phyloP scores from a whole-genome alignment of 2,113 vertebrate genomes.

The Oophaga pumilio region DNA sequence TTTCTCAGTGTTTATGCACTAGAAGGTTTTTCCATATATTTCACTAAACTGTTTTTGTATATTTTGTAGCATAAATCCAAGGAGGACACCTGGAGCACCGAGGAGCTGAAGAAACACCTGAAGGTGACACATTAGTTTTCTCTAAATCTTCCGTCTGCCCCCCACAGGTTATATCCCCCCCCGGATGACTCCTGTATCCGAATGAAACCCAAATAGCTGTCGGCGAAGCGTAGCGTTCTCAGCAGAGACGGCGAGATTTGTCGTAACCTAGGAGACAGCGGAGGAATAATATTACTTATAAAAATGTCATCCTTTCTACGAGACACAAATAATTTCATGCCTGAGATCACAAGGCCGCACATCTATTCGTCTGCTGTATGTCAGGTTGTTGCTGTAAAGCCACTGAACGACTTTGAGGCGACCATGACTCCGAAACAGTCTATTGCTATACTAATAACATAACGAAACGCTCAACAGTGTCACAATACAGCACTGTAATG shows the following conservation, averaged over 20 bases:
- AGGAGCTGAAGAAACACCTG: constrained; percentile 85
- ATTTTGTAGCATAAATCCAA: constrained; percentile 69
- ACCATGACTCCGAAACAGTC: not conserved
- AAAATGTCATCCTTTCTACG: not conserved
- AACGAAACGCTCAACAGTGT: too few species aligned
- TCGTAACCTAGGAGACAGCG: constrained; percentile 17
- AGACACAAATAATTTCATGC: not conserved
- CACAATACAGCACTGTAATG: too few species aligned
- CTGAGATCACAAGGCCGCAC: not conserved
- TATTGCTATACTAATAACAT: not conserved
- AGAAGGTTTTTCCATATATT: not conserved
- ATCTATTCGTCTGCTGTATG: constrained; percentile 4
- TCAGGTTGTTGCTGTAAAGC: not conserved
- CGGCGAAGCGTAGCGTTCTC: not conserved
- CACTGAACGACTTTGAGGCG: not conserved
- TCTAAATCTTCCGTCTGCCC: not conserved
- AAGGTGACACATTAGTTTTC: constrained; percentile 68
- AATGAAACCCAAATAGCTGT: not conserved
- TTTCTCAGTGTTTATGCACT: too few species aligned
- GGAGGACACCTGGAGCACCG: constrained; percentile 93
- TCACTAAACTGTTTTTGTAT: not conserved
- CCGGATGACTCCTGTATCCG: not conserved
- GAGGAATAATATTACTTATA: not conserved
- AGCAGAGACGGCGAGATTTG: not conserved
- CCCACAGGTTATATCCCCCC: not conserved